Conservation (phyloP, 1,140 invertebrate genomes). For the Dreissena rostriformis region DNA sequence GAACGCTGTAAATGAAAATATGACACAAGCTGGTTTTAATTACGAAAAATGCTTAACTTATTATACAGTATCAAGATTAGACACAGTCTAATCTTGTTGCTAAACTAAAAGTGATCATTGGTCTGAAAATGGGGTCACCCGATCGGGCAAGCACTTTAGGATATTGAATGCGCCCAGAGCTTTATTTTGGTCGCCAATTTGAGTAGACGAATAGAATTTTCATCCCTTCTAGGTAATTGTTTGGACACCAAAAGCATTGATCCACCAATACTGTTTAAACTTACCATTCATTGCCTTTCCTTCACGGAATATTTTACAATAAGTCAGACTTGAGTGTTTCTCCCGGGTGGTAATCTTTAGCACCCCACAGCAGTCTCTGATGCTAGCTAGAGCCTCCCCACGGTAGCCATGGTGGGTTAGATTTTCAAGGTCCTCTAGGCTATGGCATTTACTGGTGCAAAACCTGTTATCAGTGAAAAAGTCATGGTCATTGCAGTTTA, state of each 20-base stretch:
- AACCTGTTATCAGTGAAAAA: conserved; percentile 80
- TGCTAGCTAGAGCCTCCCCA: conserved; percentile 86
- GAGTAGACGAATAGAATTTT: too few species aligned
- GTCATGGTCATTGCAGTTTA: not conserved
- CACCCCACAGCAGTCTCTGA: conserved; percentile 83
- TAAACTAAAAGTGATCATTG: too few species aligned
- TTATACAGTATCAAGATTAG: too few species aligned
- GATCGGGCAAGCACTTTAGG: too few species aligned
- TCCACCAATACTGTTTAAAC: not conserved
- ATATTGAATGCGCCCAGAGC: too few species aligned
- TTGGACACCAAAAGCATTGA: not conserved
- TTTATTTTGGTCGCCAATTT: too few species aligned
- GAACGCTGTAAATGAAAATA: too few species aligned
- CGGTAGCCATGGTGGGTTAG: conserved; percentile 84
- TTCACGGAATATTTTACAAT: conserved; percentile 81
- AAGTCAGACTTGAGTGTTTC: conserved; percentile 80
- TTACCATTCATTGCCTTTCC: conserved; percentile 73
- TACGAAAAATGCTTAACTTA: too few species aligned
- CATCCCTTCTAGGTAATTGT: too few species aligned
- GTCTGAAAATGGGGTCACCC: too few species aligned
- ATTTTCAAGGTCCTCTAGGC: conserved; percentile 82
- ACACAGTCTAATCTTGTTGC: too few species aligned
- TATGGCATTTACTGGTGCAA: conserved; percentile 85
- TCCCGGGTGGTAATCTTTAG: conserved; percentile 84
- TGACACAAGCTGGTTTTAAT: too few species aligned